Conservation (phyloP, 2,797 vertebrate genomes). For the Linurgus olivaceus region DNA sequence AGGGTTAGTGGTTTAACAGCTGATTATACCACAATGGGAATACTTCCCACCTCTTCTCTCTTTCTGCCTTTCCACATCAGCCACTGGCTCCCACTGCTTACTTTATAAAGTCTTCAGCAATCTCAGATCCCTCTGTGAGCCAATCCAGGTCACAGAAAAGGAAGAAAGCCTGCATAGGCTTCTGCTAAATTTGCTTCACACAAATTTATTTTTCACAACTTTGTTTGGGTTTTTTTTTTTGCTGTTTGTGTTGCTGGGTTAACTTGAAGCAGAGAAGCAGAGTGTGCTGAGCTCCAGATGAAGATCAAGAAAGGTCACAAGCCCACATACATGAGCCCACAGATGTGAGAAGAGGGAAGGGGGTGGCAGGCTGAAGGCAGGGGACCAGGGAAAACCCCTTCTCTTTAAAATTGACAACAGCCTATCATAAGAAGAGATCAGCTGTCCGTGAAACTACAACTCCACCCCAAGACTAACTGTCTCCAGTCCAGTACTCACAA, state of each 20-base stretch:
- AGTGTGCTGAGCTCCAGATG: not conserved
- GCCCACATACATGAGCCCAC: not conserved
- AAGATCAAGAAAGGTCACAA: not conserved
- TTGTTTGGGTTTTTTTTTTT: too few relatives aligned
- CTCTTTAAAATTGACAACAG: not conserved
- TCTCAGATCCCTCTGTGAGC: not conserved
- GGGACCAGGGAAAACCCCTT: not conserved
- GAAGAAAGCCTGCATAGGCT: not conserved
- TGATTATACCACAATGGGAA: not conserved
- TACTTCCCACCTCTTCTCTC: not conserved
- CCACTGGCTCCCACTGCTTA: not conserved
- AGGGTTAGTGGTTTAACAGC: not conserved
- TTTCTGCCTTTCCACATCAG: not conserved
- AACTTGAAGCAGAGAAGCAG: not conserved
- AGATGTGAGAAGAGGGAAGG: not conserved
- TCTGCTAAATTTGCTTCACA: not conserved
- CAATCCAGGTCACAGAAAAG: not conserved
- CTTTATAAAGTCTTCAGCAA: not conserved
- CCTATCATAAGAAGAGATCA: not conserved
- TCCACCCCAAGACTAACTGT: not conserved
- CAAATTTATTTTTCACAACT: not conserved
- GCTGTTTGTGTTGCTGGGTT: not conserved
- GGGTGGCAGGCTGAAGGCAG: accelerated
- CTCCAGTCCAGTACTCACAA: not conserved
- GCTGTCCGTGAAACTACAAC: not conserved